Percentiles rank a stretch among this genome's conserved stretches.
phyloP scores from a whole-genome alignment of 2,113 vertebrate genomes.

The Chascanopsetta lugubris region DNA sequence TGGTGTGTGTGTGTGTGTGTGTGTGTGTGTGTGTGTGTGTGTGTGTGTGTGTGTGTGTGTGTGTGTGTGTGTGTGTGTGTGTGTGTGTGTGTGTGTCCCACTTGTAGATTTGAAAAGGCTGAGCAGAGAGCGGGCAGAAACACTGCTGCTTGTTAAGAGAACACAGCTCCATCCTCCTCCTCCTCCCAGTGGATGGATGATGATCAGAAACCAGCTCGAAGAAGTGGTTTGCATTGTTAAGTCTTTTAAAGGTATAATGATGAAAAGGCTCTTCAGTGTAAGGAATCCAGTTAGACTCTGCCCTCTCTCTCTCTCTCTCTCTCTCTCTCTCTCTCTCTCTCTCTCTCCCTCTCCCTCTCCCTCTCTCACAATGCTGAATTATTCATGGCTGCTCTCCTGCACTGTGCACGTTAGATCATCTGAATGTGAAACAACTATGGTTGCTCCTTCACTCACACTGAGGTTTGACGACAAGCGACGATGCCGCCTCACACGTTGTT shows the following conservation, averaged over 20 bases:
- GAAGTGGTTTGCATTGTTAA: slow-evolving; percentile 38
- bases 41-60: too few species aligned
- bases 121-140: slow-evolving; percentile 18
- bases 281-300: slow-evolving; percentile 51
- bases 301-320: slow-evolving; percentile 35
- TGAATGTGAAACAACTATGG: slow-evolving; percentile 49
- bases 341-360: not conserved
- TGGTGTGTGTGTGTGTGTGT: too few species aligned
- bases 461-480: slow-evolving; percentile 40
- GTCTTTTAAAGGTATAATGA: slow-evolving; percentile 24
- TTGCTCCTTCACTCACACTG: slow-evolving; percentile 32
- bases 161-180: slow-evolving; percentile 18
- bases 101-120: slow-evolving; percentile 23
- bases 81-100: slow-evolving; percentile 15
- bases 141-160: slow-evolving; percentile 41
- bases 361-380: slow-evolving; percentile 29
- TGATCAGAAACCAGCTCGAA: slow-evolving; percentile 28
- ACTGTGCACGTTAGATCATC: slow-evolving; percentile 43
- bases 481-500: slow-evolving; percentile 17
- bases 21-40: too few species aligned
- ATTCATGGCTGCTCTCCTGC: slow-evolving; percentile 35
- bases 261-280: slow-evolving; percentile 38
- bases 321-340: not conserved
- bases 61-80: too few species aligned
- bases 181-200: slow-evolving; percentile 2